Conservation (phyloP, 1,140 invertebrate genomes). For the Yoshiicerus persimilis region DNA sequence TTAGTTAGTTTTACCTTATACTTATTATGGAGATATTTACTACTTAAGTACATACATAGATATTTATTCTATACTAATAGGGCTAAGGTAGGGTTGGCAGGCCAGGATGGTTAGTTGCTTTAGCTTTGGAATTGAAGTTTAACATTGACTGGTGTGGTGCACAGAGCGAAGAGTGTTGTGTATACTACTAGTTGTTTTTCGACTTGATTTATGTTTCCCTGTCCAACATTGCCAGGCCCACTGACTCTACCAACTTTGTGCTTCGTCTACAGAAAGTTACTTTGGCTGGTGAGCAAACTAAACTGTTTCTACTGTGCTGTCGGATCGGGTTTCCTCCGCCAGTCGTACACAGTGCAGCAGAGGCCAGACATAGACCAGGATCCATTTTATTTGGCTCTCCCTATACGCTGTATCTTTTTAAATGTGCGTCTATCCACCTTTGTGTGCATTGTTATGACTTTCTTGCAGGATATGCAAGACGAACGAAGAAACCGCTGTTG, state of each 20-base stretch:
- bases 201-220: conserved; percentile 43
- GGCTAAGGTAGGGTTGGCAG: background rate
- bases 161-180: background rate
- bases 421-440: background rate
- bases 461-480: background rate
- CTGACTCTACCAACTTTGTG: conserved; percentile 19
- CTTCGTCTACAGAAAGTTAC: conserved; percentile 6
- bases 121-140: background rate
- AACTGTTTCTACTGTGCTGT: background rate
- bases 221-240: conserved; percentile 37
- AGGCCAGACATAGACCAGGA: background rate
- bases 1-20: background rate
- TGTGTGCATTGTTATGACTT: background rate
- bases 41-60: background rate
- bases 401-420: background rate
- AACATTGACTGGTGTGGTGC: background rate
- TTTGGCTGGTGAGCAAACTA: background rate
- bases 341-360: background rate
- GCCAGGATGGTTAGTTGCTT: background rate
- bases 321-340: background rate
- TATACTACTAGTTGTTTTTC: conserved; percentile 27
- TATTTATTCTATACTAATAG: background rate
- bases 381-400: background rate
- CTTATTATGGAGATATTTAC: background rate
- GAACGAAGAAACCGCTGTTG: background rate